Conservation (phyloP, 2,888 invertebrate genomes). For the Gryllus longicercus region DNA sequence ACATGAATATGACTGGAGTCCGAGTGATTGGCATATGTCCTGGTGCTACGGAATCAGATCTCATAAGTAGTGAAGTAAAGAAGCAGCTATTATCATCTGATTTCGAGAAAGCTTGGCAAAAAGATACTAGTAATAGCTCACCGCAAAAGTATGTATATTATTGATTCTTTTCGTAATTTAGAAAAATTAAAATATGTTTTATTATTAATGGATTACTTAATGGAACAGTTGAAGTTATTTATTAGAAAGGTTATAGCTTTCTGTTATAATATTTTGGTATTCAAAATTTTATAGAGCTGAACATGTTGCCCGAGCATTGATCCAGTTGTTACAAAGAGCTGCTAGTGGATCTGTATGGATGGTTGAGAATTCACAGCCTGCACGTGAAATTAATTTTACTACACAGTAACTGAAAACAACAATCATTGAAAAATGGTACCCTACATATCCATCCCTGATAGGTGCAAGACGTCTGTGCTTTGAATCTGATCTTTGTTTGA, state of each 20-base stretch:
- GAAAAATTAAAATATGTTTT: too few relatives aligned
- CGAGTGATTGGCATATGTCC: slow-evolving; percentile 69
- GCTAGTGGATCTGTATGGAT: slow-evolving; percentile 71
- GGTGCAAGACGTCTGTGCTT: background rate
- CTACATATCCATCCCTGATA: background rate
- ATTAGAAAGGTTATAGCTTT: too few relatives aligned
- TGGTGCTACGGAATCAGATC: slow-evolving; percentile 63
- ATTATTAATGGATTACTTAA: too few relatives aligned
- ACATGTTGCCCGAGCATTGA: slow-evolving; percentile 63
- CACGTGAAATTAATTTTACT: slow-evolving; percentile 53
- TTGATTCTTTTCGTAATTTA: background rate
- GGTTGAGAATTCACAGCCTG: slow-evolving; percentile 64
- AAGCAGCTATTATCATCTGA: slow-evolving; percentile 68
- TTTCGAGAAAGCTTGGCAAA: slow-evolving; percentile 70
- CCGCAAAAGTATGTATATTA: slow-evolving; percentile 58
- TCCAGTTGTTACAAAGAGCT: slow-evolving; percentile 63
- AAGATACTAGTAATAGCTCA: slow-evolving; percentile 61
- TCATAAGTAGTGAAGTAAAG: slow-evolving; percentile 62
- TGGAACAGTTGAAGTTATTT: too few relatives aligned
- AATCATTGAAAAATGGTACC: background rate
- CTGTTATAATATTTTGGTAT: too few relatives aligned
- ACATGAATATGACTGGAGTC: slow-evolving; percentile 67
- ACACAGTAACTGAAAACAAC: slow-evolving; percentile 26
- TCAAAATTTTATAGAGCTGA: slow-evolving; percentile 56
- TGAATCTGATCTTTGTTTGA: too few relatives aligned